phyloP scores from a whole-genome alignment of 2,113 vertebrate species.

The Vulpes vulpes region DNA sequence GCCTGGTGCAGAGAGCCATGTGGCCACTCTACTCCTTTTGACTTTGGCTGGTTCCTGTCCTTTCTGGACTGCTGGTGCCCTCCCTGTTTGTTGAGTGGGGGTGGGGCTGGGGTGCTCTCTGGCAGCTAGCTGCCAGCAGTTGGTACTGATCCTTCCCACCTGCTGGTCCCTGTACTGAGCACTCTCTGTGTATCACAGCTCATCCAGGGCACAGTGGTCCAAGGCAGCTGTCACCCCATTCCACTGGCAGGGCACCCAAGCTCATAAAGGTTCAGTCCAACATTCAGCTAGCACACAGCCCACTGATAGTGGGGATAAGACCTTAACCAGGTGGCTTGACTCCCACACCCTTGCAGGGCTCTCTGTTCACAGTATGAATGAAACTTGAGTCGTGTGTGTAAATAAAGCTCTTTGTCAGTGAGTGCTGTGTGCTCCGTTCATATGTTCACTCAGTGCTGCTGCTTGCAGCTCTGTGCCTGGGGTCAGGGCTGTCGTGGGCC shows the following conservation, averaged over 20 bases:
- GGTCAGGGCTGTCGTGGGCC: neutral
- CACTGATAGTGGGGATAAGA: neutral
- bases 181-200: neutral
- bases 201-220: neutral
- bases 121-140: too few species aligned
- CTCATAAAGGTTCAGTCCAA: neutral
- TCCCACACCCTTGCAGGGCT: fast-evolving
- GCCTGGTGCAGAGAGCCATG: neutral
- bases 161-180: fast-evolving
- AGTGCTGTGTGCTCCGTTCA: neutral
- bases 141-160: fast-evolving
- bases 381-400: neutral
- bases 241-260: fast-evolving
- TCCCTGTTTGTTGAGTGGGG: fast-evolving
- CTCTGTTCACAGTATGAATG: neutral
- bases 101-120: neutral
- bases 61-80: neutral
- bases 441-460: too few species aligned
- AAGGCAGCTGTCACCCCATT: neutral
- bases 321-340: neutral
- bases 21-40: fast-evolving
- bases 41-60: fast-evolving
- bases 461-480: neutral
- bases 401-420: neutral
- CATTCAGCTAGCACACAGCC: fast-evolving